A percentile compares a stretch with the other conserved stretches of the same genome.
phyloP scores from a whole-genome alignment of 1,140 invertebrate species.

The Lepidurus arcticus region DNA sequence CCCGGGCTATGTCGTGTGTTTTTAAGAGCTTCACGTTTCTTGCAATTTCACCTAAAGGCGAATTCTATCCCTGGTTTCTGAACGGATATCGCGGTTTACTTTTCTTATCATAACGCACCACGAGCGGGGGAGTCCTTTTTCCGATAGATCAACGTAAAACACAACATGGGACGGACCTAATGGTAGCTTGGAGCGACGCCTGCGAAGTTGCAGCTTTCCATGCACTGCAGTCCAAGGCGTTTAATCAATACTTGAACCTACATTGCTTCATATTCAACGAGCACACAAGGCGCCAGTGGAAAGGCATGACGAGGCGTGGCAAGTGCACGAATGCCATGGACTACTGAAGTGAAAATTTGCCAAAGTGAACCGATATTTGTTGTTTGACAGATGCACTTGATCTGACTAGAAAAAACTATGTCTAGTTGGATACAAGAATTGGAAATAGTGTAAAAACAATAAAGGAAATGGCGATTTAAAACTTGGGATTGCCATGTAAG shows the following conservation, averaged over 20 bases:
- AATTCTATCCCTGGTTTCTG: background rate
- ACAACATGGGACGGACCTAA: background rate
- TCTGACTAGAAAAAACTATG: constrained; percentile 14
- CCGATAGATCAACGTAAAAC: background rate
- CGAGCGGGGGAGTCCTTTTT: background rate
- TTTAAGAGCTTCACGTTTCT: background rate
- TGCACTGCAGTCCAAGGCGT: background rate
- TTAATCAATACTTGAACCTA: constrained; percentile 8
- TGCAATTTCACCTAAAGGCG: background rate
- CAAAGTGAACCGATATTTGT: background rate
- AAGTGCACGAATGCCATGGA: background rate
- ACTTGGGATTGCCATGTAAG: background rate
- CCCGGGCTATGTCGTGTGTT: background rate
- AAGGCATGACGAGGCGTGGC: constrained; percentile 15
- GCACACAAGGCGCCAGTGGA: constrained; percentile 7
- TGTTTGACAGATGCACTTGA: background rate
- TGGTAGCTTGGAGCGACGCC: background rate
- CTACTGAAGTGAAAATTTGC: background rate
- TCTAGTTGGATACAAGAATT: constrained; percentile 1
- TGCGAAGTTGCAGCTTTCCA: constrained; percentile 12
- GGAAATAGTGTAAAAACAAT: background rate
- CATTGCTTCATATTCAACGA: constrained; percentile 15
- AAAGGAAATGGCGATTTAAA: background rate
- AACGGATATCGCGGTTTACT: constrained; percentile 14
- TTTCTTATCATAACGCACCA: background rate